Evolutionary conservation across 1,140 invertebrate species (phyloP).

Genomic region (Polypedilum vanderplanki): DNA sequence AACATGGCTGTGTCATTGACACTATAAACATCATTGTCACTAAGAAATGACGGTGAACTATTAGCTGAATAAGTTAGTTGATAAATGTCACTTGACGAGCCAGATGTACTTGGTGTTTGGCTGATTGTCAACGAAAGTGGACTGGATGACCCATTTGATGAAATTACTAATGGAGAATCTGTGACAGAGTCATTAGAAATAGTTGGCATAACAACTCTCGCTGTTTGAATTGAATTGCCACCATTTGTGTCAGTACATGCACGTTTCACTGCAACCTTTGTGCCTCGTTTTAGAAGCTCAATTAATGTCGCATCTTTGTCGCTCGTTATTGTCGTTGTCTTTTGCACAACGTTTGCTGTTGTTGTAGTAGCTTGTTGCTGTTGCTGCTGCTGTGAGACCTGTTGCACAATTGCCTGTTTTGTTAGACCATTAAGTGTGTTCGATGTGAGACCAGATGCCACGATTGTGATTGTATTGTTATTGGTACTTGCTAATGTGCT

Average conservation of each 20-base stretch:
- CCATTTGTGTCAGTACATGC: conserved; percentile 35
- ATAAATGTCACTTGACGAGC: conserved; percentile 36
- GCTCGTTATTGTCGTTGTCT: conserved; percentile 36
- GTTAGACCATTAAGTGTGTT: conserved; percentile 36
- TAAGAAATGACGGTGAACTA: conserved; percentile 37
- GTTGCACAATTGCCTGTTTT: conserved; percentile 31
- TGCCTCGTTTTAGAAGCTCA: conserved; percentile 56
- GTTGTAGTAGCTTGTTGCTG: background rate
- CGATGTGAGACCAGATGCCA: conserved; percentile 39
- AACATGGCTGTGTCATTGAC: conserved; percentile 61
- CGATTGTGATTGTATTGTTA: conserved; percentile 34
- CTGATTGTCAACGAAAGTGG: conserved; percentile 41
- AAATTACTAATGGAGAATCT: conserved; percentile 33
- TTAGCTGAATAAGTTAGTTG: conserved; percentile 42
- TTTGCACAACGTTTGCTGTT: conserved; percentile 15
- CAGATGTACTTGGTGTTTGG: conserved; percentile 33
- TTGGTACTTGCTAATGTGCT: conserved; percentile 31
- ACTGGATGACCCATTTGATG: conserved; percentile 35
- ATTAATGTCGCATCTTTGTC: conserved; percentile 52
- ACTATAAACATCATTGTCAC: conserved; percentile 60
- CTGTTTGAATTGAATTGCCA: conserved; percentile 37
- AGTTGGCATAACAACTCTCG: conserved; percentile 38
- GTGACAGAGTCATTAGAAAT: conserved; percentile 10
- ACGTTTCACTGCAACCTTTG: conserved; percentile 60
- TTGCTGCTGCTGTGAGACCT: conserved; percentile 24